Base-by-base conservation (phyloP, 92 coral and sea anemone species). In the Nematostella vectensis region DNA sequence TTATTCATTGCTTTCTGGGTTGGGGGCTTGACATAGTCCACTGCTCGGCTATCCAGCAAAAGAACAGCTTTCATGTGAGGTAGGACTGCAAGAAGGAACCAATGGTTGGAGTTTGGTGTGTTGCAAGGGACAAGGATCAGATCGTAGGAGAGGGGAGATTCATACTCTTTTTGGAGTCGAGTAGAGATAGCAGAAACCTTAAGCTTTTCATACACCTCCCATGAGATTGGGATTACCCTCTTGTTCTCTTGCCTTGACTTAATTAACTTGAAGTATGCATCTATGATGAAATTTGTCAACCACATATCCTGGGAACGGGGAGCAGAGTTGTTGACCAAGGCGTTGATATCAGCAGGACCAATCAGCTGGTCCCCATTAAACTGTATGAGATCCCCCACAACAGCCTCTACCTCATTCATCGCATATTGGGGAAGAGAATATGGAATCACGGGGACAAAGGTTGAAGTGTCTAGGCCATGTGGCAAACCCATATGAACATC, bases 71-170 rank as follows among this genome's bases (percentile, higher is more conserved):
- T n/a, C n/a, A n/a, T n/a, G 59, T 67, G 55, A 30, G 74, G 74
- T 18, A 67, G 65, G 24, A 25, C 65, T 13, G 42, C 74, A 44
- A 57, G 64, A 23, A 67, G 65, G 37, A 62, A 72, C 71, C 71
- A 72, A 49, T 72, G 65, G 29, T 55, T 51, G 30, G 63, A 53
- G 42, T 52, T 50, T 31, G 51, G 23, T 21, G 20, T 38, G 43
- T 59, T 72, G 55, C 79, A 63, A 44, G 71, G 72, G 27, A 70
- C 77, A 37, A 61, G n/a, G 13, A 72, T 61, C 21, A 60, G 10
- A 61, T 61, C 70, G 59, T 65, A 57, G 39, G 50, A 33, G n/a
- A n/a, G n/a, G n/a, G n/a, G n/a, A n/a, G n/a, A n/a, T n/a, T n/a
- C n/a, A n/a, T n/a, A n/a, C n/a, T n/a, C n/a, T n/a, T n/a, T n/a